A percentile compares a stretch with the other conserved stretches of the same genome.
These are phyloP conservation scores for Bambusicola thoracicus DNA, from an alignment of 2,113 vertebrate genomes.

Conservation along the genomic window DNA sequence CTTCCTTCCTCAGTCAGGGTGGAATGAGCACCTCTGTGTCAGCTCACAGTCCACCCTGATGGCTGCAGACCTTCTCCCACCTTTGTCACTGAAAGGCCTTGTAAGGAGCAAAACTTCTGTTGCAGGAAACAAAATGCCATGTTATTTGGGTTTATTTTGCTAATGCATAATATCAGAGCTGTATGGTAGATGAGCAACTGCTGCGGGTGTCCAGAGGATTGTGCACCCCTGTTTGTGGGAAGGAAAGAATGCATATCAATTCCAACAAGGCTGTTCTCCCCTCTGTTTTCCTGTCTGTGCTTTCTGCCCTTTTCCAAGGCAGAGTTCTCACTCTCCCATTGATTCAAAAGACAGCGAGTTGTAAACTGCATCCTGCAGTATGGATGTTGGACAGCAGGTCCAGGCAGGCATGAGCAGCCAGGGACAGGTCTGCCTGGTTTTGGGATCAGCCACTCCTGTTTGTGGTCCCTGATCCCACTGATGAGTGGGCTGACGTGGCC, in stretches of 20 bases:
- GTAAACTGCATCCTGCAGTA: fast-evolving
- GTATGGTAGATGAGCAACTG: too few species aligned
- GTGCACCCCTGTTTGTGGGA: fast-evolving
- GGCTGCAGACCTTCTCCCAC: not conserved
- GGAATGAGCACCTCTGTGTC: not conserved
- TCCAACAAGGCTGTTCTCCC: not conserved
- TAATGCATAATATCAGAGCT: not conserved
- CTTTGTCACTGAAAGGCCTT: not conserved
- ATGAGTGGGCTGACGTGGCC: not conserved
- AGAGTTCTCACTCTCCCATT: not conserved
- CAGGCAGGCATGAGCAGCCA: not conserved
- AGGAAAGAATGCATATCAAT: not conserved
- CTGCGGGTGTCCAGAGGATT: fast-evolving
- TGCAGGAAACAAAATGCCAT: not conserved
- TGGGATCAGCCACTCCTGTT: not conserved
- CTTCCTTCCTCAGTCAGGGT: fast-evolving
- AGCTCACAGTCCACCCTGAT: not conserved
- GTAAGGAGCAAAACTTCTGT: not conserved
- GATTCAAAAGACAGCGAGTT: not conserved
- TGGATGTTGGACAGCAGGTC: not conserved
- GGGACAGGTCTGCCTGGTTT: not conserved
- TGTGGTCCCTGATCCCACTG: not conserved
- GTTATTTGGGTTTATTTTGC: not conserved
- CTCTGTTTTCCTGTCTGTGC: not conserved
- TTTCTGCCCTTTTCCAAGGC: not conserved